Conservation (phyloP, 2,888 invertebrate genomes). For the Dichetophora obliterata region DNA sequence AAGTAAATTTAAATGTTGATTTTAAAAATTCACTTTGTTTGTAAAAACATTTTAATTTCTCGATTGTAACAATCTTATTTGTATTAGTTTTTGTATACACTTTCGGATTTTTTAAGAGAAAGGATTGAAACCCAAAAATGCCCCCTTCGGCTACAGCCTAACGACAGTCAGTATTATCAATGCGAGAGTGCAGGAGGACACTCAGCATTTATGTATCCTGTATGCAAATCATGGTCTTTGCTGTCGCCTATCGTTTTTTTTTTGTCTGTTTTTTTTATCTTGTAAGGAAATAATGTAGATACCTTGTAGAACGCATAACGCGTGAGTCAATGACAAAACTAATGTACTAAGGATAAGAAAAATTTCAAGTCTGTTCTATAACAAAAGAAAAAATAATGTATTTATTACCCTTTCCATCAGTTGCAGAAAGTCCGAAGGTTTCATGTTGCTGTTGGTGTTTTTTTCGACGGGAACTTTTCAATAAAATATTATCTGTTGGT, state of each 20-base stretch:
- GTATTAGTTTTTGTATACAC: no score
- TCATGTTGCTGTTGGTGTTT: conserved; percentile 51
- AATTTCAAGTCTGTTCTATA: conserved; percentile 28
- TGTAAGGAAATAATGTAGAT: conserved; percentile 29
- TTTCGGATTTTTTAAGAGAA: no score
- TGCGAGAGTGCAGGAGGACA: conserved; percentile 4
- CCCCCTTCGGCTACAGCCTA: no score
- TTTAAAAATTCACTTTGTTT: no score
- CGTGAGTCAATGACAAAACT: conserved; percentile 37
- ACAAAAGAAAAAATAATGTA: conserved; percentile 3
- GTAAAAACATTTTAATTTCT: no score
- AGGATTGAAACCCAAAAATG: no score
- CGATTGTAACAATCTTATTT: no score
- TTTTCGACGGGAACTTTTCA: background rate
- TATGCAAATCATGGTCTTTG: conserved; percentile 37
- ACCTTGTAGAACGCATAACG: conserved; percentile 1
- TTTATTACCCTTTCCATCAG: conserved; percentile 64
- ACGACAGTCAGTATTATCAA: background rate
- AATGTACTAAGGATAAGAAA: conserved; percentile 32
- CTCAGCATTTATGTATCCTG: conserved; percentile 31
- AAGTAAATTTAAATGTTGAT: no score
- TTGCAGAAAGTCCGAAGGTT: conserved; percentile 64
- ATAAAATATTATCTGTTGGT: background rate
- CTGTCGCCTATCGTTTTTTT: conserved; percentile 1
- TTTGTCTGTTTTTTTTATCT: background rate